Evolutionary conservation across 23 tunicate genomes (phyloP).

Genomic region (Halocynthia roretzi): DNA sequence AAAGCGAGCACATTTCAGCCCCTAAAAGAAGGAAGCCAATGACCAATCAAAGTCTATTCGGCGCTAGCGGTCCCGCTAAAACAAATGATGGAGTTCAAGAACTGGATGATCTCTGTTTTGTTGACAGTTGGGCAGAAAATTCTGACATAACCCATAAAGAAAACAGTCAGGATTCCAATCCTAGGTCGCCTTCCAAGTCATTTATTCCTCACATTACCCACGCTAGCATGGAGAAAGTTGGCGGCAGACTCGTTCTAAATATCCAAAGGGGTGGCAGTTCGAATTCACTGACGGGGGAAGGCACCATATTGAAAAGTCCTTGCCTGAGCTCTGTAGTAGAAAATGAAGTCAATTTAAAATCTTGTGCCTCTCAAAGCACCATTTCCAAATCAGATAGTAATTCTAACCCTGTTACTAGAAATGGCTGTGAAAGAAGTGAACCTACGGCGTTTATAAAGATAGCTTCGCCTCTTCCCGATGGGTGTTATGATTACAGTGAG

Average conservation of each 20-base stretch:
- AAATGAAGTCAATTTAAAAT: no score
- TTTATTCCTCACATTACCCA: conserved; percentile 31
- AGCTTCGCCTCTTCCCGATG: no score
- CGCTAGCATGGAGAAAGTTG: conserved; percentile 72
- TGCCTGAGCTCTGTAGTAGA: no score
- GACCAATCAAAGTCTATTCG: conserved; percentile 8
- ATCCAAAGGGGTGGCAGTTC: conserved; percentile 49
- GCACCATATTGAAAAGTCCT: conserved; percentile 10
- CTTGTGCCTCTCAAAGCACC: no score
- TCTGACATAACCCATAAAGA: neutral
- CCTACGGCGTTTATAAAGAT: no score
- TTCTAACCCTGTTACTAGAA: no score
- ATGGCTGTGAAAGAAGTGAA: no score
- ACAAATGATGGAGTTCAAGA: neutral
- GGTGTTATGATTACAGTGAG: no score
- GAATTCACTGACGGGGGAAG: conserved; percentile 10
- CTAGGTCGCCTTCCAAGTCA: neutral
- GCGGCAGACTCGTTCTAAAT: conserved; percentile 74
- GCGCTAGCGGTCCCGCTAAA: no score
- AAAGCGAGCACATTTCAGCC: conserved; percentile 20
- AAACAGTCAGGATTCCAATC: neutral
- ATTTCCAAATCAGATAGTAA: no score
- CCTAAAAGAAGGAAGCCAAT: neutral
- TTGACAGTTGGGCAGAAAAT: conserved; percentile 21
- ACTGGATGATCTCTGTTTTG: conserved; percentile 13